These are phyloP conservation scores for Cyphomyrus plagiostoma DNA, from an alignment of 2,113 vertebrate species.

Conservation along the genomic window DNA sequence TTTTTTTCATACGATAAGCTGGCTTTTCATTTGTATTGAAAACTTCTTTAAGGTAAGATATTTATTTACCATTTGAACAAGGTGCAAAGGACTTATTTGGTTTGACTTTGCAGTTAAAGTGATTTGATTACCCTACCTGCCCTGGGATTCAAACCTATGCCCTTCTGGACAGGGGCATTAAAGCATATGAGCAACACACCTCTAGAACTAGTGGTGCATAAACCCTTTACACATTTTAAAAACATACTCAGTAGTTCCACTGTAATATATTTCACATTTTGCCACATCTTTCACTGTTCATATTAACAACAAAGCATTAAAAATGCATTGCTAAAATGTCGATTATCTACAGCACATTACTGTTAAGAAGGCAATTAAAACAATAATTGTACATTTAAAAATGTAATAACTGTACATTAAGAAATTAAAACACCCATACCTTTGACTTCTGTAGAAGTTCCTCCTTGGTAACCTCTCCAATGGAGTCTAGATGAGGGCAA, in stretches of 20 bases:
- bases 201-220: not conserved
- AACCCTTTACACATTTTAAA: not conserved
- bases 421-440: slow-evolving; percentile 53
- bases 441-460: slow-evolving; percentile 90
- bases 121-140: not conserved
- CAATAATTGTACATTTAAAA: not conserved
- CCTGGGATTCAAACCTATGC: not conserved
- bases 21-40: not conserved
- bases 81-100: not conserved
- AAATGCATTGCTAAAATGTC: not conserved
- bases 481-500: slow-evolving; percentile 86
- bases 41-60: not conserved
- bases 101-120: not conserved
- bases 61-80: not conserved
- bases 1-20: not conserved
- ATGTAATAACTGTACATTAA: not conserved
- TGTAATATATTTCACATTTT: not conserved
- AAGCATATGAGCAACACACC: not conserved
- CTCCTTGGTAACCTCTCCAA: slow-evolving; percentile 93
- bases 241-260: not conserved
- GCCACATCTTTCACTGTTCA: not conserved
- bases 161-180: not conserved
- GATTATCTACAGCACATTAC: not conserved
- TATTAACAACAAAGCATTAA: not conserved
- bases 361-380: not conserved